A percentile compares a stretch with the other conserved stretches of the same genome.
Conservation (phyloP, 2,113 vertebrate species). For the Microcebus ravelobensis region DNA sequence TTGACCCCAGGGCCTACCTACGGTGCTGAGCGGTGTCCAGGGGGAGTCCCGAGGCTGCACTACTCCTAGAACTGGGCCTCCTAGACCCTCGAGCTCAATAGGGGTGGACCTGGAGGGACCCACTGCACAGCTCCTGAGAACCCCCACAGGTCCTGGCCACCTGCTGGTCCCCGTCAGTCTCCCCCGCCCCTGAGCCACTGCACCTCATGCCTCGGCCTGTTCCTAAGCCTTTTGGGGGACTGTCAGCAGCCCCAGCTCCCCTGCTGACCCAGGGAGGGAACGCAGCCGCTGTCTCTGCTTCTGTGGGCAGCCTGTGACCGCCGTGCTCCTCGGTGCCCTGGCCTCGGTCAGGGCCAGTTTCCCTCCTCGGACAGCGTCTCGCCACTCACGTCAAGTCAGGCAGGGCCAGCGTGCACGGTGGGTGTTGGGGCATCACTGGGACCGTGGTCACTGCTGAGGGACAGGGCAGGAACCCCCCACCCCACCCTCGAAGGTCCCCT, state of each 20-base stretch:
- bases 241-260: not conserved
- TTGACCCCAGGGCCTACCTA: not conserved
- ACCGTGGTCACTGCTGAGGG: not conserved
- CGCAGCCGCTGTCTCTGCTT: accelerated
- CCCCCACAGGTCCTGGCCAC: not conserved
- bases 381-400: not conserved
- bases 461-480: not conserved
- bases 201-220: not conserved
- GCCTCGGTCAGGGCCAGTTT: not conserved
- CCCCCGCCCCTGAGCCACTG: accelerated
- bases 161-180: accelerated
- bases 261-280: not conserved
- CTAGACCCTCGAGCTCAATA: not conserved
- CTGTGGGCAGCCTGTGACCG: not conserved
- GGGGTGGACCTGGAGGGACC: not conserved
- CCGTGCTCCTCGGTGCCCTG: not conserved
- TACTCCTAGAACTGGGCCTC: not conserved
- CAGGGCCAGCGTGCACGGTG: not conserved
- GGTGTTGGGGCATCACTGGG: not conserved
- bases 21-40: no score
- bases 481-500: accelerated
- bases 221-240: not conserved
- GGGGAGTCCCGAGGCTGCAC: not conserved
- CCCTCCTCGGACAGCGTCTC: not conserved
- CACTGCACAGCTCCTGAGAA: not conserved